Evolutionary conservation across 2,797 vertebrate genomes (phyloP), one percentile per base, ranked within the genome.

Genomic region (Xerus rutilus): DNA sequence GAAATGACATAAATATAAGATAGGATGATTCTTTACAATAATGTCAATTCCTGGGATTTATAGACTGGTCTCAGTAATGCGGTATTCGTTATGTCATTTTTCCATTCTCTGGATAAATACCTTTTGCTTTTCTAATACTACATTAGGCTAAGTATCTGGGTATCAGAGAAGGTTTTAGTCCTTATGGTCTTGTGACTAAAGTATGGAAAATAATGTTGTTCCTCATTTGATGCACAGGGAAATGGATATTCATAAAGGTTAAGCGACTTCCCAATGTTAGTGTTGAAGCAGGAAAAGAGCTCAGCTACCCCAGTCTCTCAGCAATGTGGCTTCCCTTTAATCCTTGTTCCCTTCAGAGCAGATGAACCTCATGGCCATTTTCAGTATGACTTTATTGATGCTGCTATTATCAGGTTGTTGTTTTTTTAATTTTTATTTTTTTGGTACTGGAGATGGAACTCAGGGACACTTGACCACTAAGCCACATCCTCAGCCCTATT

Each of bases 1-100:
- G 30, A 47, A 93, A 85, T 62, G 62, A 4, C 54, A 92, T 35
- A 88, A 79, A 92, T 69, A 57, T 13, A 30, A 89, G 17, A 39
- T 79, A 6, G 12, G 64, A 84, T 89, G 86, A 11, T 7, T 93
- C 54, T 85, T 86, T 65, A 84, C 35, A 92, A 12, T 10, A 73
- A 65, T 65, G 15, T 77, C 45, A 77, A 7, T 94, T 85, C 77
- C 39, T 54, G 14, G 17, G 18, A 54, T 57, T 21, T 95, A 47
- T 69, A 65, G 28, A 77, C 30, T 82, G 84, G 4, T 12, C 28
- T 69, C 30, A 83, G 23, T 28, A 62, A 18, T 7, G 4, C 59
- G 82, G 13, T 62, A 79, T 93, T 91, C 11, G 39, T 77, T 70
- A 70, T 69, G 49, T 83, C 45, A 93, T 94, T 89, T 92, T 82